Conservation (phyloP, 2,888 invertebrate genomes). For the Hofmannophila pseudospretella region DNA sequence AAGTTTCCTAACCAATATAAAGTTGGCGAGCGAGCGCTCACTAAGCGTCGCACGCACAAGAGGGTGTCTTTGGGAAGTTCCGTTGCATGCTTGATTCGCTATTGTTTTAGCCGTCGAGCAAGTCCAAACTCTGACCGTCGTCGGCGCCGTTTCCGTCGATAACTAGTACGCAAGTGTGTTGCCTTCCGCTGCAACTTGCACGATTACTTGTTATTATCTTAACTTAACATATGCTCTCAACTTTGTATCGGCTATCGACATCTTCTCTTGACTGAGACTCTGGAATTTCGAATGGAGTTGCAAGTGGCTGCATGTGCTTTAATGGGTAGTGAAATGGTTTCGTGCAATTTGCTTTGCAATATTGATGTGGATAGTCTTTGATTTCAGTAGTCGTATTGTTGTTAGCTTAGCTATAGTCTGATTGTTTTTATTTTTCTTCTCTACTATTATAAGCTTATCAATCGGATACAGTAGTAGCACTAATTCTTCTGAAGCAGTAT, state of each 20-base stretch:
- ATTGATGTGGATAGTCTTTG: constrained; percentile 1
- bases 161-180: constrained; percentile 55
- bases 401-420: neutral
- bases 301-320: constrained; percentile 28
- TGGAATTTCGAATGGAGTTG: constrained; percentile 35
- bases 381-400: neutral
- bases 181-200: constrained; percentile 50
- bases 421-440: neutral
- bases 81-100: constrained; percentile 73
- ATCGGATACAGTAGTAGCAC: too few relatives aligned
- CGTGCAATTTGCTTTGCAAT: constrained; percentile 19
- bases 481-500: too few relatives aligned
- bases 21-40: constrained; percentile 57
- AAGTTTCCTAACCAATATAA: constrained; percentile 73
- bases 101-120: constrained; percentile 64
- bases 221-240: constrained; percentile 54
- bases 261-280: constrained; percentile 40
- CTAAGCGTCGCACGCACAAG: constrained; percentile 70
- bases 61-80: constrained; percentile 71
- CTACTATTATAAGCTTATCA: too few relatives aligned
- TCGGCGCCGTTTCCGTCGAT: constrained; percentile 30
- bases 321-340: constrained; percentile 22
- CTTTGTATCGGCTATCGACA: constrained; percentile 53
- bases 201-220: constrained; percentile 65
- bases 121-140: constrained; percentile 64